These are phyloP conservation scores for Petrocephalus sullivani DNA, from an alignment of 2,797 vertebrate species.

Conservation along the genomic window DNA sequence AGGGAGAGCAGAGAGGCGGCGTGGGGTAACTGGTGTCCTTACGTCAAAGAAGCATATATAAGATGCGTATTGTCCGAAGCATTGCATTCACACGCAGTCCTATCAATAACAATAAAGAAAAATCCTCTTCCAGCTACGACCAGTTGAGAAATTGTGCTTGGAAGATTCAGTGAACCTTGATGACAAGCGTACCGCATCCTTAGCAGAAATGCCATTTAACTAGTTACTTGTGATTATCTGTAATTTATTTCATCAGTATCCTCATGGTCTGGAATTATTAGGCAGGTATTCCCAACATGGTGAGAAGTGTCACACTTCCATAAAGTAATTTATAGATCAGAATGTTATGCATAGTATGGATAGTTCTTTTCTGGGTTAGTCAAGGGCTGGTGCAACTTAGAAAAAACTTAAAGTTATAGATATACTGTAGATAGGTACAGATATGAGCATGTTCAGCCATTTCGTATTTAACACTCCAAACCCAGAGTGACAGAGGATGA, in stretches of 20 bases:
- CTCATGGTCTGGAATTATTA: neutral
- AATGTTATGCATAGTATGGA: neutral
- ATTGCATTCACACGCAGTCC: neutral
- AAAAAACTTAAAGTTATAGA: neutral
- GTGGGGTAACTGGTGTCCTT: neutral
- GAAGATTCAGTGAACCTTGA: neutral
- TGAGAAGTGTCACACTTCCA: neutral
- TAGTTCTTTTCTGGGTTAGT: neutral
- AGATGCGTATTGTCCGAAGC: neutral
- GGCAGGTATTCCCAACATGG: neutral
- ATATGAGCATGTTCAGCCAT: neutral
- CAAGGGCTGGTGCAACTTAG: neutral
- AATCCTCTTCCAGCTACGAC: neutral
- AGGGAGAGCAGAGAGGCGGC: neutral
- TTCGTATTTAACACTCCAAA: neutral
- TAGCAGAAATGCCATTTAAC: neutral
- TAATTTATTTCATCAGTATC: neutral
- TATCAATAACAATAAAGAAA: neutral
- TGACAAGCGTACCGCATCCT: neutral
- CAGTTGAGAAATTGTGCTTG: neutral
- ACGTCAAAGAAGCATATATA: neutral
- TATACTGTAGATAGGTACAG: neutral
- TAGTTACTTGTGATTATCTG: neutral
- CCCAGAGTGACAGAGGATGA: neutral
- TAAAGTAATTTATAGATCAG: neutral